Conservation (phyloP, 2,113 vertebrate species). For the Dendropsophus ebraccatus region DNA sequence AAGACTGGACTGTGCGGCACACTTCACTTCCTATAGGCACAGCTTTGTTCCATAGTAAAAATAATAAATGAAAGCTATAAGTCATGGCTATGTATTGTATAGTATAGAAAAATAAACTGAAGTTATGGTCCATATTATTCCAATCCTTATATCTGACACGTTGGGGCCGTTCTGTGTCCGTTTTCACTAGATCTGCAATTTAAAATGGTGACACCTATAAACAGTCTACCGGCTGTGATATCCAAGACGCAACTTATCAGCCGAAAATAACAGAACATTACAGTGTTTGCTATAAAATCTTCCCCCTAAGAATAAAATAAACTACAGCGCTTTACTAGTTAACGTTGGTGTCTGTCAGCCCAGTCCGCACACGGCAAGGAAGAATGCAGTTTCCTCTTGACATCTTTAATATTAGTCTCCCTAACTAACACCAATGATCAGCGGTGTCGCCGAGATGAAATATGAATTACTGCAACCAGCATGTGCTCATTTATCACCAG, state of each 20-base stretch:
- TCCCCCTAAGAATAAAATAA: not conserved
- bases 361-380: not conserved
- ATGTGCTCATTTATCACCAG: constrained; percentile 79
- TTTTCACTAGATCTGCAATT: not conserved
- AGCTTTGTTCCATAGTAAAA: too few relatives aligned
- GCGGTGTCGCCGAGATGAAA: constrained; percentile 83
- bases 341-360: constrained; percentile 8
- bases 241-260: too few relatives aligned
- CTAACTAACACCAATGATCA: constrained; percentile 84
- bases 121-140: not conserved
- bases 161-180: too few relatives aligned
- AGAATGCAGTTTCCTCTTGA: constrained; percentile 70
- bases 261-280: not conserved
- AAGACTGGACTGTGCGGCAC: too few relatives aligned
- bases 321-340: not conserved
- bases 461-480: constrained; percentile 84
- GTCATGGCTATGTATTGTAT: too few relatives aligned
- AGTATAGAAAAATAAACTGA: too few relatives aligned
- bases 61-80: too few relatives aligned
- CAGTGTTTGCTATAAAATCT: not conserved
- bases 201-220: too few relatives aligned
- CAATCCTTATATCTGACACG: not conserved
- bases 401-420: constrained; percentile 84
- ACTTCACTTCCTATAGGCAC: too few relatives aligned
- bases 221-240: too few relatives aligned